Conservation (phyloP, 2,797 vertebrate species). For the Gambusia yucatana region DNA sequence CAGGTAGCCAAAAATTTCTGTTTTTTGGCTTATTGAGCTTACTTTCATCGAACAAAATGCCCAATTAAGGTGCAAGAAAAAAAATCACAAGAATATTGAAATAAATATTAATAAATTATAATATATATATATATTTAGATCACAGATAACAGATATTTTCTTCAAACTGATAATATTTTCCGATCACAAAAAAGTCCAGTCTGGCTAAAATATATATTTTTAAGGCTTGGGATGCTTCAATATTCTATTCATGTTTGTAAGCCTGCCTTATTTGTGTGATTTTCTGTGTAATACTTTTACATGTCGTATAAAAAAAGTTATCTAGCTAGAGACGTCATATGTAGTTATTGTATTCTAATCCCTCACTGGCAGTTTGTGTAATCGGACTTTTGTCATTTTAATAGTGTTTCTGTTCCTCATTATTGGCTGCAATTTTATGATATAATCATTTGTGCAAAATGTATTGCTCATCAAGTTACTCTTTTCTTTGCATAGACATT, state of each 20-base stretch:
- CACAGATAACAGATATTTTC: neutral
- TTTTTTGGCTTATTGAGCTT: neutral
- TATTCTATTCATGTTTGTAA: neutral
- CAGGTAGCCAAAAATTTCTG: neutral
- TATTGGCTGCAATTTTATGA: slow-evolving; percentile 59
- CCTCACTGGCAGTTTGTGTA: slow-evolving; percentile 44
- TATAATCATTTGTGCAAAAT: slow-evolving; percentile 61
- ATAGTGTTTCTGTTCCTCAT: slow-evolving; percentile 53
- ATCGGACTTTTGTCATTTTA: slow-evolving; percentile 55
- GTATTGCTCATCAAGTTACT: slow-evolving; percentile 68
- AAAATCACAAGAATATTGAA: too few relatives aligned
- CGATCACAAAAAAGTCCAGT: too few relatives aligned
- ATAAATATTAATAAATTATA: too few relatives aligned
- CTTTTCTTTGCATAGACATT: slow-evolving; percentile 64
- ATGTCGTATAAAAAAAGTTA: slow-evolving; percentile 29
- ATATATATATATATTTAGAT: too few relatives aligned
- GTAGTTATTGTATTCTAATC: slow-evolving; percentile 37
- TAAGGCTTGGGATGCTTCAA: neutral
- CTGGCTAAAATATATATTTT: neutral
- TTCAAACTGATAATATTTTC: neutral
- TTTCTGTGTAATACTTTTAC: slow-evolving; percentile 2
- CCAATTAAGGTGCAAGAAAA: neutral
- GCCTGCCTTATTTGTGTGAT: neutral
- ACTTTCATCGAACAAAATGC: neutral
- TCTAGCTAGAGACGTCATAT: slow-evolving; percentile 35